A percentile compares a stretch with the other conserved stretches of the same genome.
Conservation (phyloP, 2,113 vertebrate genomes). For the Limnothrissa miodon region DNA sequence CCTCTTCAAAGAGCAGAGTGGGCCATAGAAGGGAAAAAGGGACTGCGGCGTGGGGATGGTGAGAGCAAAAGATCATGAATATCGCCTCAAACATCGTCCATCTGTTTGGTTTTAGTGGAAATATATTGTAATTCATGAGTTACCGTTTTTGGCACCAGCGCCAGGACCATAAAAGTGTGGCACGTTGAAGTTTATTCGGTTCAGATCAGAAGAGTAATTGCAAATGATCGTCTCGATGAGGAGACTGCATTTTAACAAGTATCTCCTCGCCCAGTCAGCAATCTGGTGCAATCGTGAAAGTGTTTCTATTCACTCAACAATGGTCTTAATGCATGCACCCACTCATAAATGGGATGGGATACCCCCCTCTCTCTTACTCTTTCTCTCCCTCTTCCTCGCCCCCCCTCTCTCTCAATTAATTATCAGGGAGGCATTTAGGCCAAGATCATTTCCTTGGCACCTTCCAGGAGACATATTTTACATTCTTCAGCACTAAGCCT, state of each 20-base stretch:
- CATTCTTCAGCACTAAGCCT: background rate
- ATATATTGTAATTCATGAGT: slow-evolving; percentile 6
- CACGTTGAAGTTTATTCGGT: background rate
- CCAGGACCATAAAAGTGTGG: background rate
- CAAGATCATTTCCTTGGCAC: slow-evolving; percentile 1
- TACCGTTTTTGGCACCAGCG: background rate
- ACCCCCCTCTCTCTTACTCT: background rate
- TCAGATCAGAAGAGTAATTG: slow-evolving; percentile 18
- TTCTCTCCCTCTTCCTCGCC: background rate
- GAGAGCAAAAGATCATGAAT: background rate
- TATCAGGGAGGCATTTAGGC: background rate
- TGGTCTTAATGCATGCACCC: background rate
- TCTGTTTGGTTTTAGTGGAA: background rate
- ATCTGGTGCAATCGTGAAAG: background rate
- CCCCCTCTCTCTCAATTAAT: background rate
- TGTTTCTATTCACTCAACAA: background rate
- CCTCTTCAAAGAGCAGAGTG: background rate
- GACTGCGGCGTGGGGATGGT: background rate
- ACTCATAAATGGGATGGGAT: background rate
- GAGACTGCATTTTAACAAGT: background rate
- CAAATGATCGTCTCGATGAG: background rate
- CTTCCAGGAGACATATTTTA: background rate
- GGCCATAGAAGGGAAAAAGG: background rate
- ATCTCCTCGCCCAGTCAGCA: background rate
- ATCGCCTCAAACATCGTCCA: background rate